phyloP scores from a whole-genome alignment of 92 coral and sea anemone genomes.

The Porites evermanni region DNA sequence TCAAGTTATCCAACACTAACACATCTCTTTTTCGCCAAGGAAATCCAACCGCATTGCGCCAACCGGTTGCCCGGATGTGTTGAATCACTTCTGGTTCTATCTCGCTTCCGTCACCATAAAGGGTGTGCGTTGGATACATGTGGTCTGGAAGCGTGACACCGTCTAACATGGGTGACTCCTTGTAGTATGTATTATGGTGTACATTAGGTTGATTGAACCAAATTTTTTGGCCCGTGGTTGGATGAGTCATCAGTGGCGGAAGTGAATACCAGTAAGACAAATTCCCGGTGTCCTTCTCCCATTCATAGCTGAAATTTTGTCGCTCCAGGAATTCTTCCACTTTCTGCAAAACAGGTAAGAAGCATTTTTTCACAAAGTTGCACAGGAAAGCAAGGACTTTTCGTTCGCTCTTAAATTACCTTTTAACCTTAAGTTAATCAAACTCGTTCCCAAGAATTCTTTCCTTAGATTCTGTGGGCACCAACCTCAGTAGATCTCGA shows the following conservation, averaged over 20 bases:
- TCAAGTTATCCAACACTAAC: conserved; percentile 73
- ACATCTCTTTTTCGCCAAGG: conserved; percentile 88
- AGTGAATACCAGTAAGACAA: conserved; percentile 83
- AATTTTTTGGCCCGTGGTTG: conserved; percentile 74
- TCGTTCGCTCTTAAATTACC: too few species aligned
- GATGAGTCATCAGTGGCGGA: conserved; percentile 76
- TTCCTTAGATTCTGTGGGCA: too few species aligned
- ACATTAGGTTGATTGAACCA: conserved; percentile 91
- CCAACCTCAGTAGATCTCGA: too few species aligned
- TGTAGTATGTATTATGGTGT: conserved; percentile 89
- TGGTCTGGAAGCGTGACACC: conserved; percentile 68
- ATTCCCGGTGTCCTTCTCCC: conserved; percentile 70
- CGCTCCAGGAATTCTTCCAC: conserved; percentile 73
- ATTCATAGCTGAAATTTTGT: conserved; percentile 64
- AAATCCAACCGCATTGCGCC: conserved; percentile 89
- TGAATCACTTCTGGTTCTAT: conserved; percentile 84
- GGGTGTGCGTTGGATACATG: conserved; percentile 81
- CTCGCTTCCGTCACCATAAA: conserved; percentile 86
- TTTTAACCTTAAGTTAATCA: too few species aligned
- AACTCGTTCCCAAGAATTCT: too few species aligned
- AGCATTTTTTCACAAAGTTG: not conserved
- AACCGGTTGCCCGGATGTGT: conserved; percentile 75
- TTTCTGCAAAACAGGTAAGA: conserved; percentile 39
- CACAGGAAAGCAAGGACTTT: not conserved
- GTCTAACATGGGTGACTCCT: conserved; percentile 90